phyloP scores from a whole-genome alignment of 2,113 vertebrate species.

The Tichodroma muraria region DNA sequence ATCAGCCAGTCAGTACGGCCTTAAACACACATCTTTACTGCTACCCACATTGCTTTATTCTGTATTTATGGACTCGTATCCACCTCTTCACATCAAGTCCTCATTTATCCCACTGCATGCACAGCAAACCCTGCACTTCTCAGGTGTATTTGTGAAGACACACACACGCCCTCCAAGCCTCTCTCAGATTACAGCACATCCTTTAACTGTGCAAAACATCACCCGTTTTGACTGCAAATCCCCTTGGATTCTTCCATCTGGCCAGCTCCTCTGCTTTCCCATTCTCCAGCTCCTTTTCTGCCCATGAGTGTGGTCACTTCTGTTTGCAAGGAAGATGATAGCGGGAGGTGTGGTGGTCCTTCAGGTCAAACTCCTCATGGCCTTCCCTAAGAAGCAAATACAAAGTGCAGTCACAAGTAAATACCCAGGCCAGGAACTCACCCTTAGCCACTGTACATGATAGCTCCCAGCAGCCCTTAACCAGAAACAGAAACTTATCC shows the following conservation, averaged over 20 bases:
- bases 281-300: not conserved
- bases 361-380: conserved; percentile 89
- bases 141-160: not conserved
- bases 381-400: conserved; percentile 80
- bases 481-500: not conserved
- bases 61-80: not conserved
- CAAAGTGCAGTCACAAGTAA: not conserved
- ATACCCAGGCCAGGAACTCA: not conserved
- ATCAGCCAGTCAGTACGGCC: not conserved
- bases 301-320: not conserved
- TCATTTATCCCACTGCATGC: not conserved
- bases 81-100: not conserved
- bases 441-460: not conserved
- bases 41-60: not conserved
- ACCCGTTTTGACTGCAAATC: conserved; percentile 2
- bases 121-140: not conserved
- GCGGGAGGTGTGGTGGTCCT: conserved; percentile 81
- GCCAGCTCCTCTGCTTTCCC: not conserved
- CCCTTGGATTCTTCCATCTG: not conserved
- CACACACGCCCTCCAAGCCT: not conserved
- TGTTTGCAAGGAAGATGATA: conserved; percentile 73
- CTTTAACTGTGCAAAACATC: conserved; percentile 27
- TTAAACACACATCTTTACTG: not conserved
- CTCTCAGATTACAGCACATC: not conserved
- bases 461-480: not conserved